Base-by-base conservation (phyloP, 2,888 invertebrate species). In the Drosophila basisetae region DNA sequence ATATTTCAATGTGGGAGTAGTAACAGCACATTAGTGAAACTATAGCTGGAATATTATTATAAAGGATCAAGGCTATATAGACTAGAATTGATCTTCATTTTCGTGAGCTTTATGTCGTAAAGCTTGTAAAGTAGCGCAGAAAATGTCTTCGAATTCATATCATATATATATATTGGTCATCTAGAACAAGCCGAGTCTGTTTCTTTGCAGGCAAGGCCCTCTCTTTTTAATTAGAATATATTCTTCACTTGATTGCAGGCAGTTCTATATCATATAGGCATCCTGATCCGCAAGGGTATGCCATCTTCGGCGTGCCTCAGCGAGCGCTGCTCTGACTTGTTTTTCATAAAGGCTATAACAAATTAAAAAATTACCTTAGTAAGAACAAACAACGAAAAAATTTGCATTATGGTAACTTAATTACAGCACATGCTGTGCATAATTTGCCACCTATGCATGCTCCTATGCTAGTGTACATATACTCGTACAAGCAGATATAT, bases 361-460 rank as follows among this genome's bases (percentile, higher is more conserved):
- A 31, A 5, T 11, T 16, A 7, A 10, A 22, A 33, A 33, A 41
- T 35, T 7, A 39, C 39, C 4, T 16, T 11, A 16, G 41, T 0
- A 1, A 37, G 56, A 11, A 71, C 22, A 53, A 53, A 18, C 16
- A 41, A 25, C 30, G 56, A 13, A 28, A 35, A 52, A 70, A 30
- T 39, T 5, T 69, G 68, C 68, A 69, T 69, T 70, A 69, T 69
- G 63, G 71, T 72, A 78, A 81, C 84, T 86, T 86, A 75, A 83
- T 86, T 83, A 81, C 73, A 56, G 59, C 59, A 73, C 82, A 60
- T 68, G 66, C 61, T 71, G 59, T 59, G 67, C 85, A 85, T 85
- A 86, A 82, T 85, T 83, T 80, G 68, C 68, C 49, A 74, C 65
- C 78, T 79, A 78, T 78, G 73, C 75, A 67, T 62, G 75, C 78